Conservation (phyloP, 35 echinoderm and acorn worm species). For the Apostichopus japonicus region DNA sequence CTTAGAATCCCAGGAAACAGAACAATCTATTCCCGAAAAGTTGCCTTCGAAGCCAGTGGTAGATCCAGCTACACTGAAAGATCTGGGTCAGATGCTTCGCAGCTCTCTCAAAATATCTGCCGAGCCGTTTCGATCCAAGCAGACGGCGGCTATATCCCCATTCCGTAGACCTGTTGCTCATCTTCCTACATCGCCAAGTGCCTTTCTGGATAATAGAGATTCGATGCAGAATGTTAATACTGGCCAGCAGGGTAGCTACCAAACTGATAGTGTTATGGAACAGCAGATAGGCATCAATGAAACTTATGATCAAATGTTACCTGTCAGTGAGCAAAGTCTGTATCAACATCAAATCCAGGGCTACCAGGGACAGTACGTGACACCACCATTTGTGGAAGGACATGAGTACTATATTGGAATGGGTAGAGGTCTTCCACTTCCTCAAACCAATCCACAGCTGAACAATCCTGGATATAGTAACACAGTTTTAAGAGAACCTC, state of each 20-base stretch:
- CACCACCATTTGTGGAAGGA: neutral
- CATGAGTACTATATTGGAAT: neutral
- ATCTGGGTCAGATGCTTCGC: constrained; percentile 28
- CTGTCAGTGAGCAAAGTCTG: neutral
- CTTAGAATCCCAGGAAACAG: constrained; percentile 17
- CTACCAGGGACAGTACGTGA: neutral
- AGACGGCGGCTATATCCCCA: constrained; percentile 30
- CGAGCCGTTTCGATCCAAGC: constrained; percentile 36
- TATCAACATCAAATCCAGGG: neutral
- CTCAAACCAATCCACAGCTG: neutral
- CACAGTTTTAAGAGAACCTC: neutral
- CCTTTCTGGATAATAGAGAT: too few relatives aligned
- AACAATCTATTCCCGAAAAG: neutral
- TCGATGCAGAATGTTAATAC: constrained; percentile 47
- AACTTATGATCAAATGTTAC: neutral
- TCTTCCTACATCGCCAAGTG: neutral
- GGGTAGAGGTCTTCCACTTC: neutral
- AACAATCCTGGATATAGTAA: neutral
- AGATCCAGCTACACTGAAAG: constrained; percentile 45
- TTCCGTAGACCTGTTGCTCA: constrained; percentile 6
- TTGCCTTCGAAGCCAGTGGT: constrained; percentile 11
- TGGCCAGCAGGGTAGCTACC: neutral
- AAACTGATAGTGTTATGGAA: neutral
- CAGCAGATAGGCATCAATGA: too few relatives aligned
- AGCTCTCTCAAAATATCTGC: constrained; percentile 48